Evolutionary conservation across 2,888 invertebrate genomes (phyloP).

Genomic region (Beris chalybata): DNA sequence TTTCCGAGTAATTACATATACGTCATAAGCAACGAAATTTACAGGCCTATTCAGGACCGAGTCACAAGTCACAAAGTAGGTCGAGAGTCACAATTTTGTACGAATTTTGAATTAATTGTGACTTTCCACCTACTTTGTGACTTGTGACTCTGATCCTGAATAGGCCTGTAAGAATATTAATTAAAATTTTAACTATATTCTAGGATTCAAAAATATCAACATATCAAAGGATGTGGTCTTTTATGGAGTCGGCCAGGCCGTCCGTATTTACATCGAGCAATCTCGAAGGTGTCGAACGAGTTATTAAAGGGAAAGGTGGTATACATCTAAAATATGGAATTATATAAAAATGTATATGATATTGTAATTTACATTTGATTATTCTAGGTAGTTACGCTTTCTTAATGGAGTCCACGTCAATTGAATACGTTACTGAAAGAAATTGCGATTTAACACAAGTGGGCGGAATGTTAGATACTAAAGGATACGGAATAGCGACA

Average conservation of each 20-base stretch:
- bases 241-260: slow-evolving; percentile 88
- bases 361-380: neutral
- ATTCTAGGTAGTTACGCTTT: slow-evolving; percentile 77
- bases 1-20: slow-evolving; percentile 76
- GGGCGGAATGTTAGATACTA: slow-evolving; percentile 89
- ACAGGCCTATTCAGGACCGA: no score
- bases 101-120: no score
- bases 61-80: no score
- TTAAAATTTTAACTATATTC: slow-evolving; percentile 8
- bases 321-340: neutral
- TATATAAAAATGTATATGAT: neutral
- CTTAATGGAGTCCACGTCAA: slow-evolving; percentile 95
- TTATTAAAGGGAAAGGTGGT: slow-evolving; percentile 74
- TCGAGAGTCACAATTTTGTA: no score
- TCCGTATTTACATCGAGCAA: slow-evolving; percentile 85
- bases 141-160: neutral
- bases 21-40: neutral
- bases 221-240: slow-evolving; percentile 94
- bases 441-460: slow-evolving; percentile 90
- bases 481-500: slow-evolving; percentile 94
- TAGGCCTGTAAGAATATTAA: neutral
- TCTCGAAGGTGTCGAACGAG: slow-evolving; percentile 87
- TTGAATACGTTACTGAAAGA: slow-evolving; percentile 90
- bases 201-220: slow-evolving; percentile 92
- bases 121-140: no score